Conservation (phyloP, 1,140 invertebrate species). For the Globodera rostochiensis region DNA sequence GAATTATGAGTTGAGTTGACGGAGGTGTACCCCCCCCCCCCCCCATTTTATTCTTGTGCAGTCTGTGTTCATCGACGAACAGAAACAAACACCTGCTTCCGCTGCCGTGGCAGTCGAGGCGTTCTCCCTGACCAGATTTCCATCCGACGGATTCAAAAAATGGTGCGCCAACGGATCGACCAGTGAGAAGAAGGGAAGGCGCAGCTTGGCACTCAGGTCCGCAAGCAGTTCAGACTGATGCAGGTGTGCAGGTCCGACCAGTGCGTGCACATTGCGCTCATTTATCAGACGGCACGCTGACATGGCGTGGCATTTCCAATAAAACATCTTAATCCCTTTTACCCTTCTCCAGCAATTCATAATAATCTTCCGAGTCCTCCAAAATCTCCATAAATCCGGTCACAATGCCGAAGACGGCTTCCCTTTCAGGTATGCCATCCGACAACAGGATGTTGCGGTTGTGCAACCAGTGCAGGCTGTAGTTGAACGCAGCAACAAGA, state of each 20-base stretch:
- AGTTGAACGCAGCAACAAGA: slow-evolving; percentile 57
- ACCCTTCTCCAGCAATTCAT: slow-evolving; percentile 49
- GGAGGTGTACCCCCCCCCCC: no score
- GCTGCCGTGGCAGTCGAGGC: neutral
- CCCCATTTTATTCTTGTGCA: no score
- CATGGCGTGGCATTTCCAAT: slow-evolving; percentile 26
- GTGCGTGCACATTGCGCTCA: slow-evolving; percentile 50
- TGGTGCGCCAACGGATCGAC: slow-evolving; percentile 47
- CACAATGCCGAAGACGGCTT: slow-evolving; percentile 9
- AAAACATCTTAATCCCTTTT: slow-evolving; percentile 1
- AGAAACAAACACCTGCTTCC: neutral
- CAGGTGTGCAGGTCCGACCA: slow-evolving; percentile 55
- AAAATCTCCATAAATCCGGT: slow-evolving; percentile 37
- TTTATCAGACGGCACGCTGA: slow-evolving; percentile 60
- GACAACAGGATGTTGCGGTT: slow-evolving; percentile 10
- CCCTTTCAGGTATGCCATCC: slow-evolving; percentile 1
- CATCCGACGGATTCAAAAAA: slow-evolving; percentile 17
- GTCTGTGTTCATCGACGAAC: no score
- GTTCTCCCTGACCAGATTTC: neutral
- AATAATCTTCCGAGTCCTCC: slow-evolving; percentile 47
- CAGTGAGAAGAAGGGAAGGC: slow-evolving; percentile 57
- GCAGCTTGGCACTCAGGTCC: slow-evolving; percentile 44
- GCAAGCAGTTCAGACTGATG: slow-evolving; percentile 51
- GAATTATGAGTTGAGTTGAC: no score
- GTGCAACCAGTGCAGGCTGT: slow-evolving; percentile 61